Evolutionary conservation across 2,797 vertebrate species (phyloP).

Genomic region (Pelodytes ibericus): DNA sequence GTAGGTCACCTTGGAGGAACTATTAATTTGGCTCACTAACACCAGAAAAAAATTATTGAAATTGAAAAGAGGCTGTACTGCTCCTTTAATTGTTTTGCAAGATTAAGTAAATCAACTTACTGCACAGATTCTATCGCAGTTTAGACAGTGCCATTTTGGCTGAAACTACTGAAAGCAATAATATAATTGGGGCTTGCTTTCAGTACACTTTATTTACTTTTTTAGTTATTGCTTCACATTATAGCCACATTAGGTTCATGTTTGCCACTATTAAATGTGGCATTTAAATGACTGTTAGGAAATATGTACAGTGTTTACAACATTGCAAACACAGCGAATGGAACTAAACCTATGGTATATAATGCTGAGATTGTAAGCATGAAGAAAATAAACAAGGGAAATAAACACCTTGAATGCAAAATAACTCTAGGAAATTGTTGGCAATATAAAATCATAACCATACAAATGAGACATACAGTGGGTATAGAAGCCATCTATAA

Average conservation of each 20-base stretch:
- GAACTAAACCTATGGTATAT: constrained; percentile 38
- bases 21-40: no score
- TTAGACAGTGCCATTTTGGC: no score
- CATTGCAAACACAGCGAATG: constrained; percentile 28
- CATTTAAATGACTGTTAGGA: constrained; percentile 56
- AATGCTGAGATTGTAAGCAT: constrained; percentile 43
- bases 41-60: no score
- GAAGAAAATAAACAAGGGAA: constrained; percentile 52
- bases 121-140: no score
- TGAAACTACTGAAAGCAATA: no score
- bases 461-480: constrained; percentile 10
- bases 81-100: no score
- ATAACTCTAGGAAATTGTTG: constrained; percentile 35
- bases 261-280: constrained; percentile 57
- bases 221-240: constrained; percentile 52
- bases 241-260: constrained; percentile 55
- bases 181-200: constrained; percentile 7
- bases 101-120: no score
- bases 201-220: constrained; percentile 55
- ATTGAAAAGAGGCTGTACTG: background rate
- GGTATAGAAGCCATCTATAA: background rate
- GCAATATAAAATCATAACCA: constrained; percentile 24
- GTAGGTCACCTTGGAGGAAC: no score
- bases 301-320: constrained; percentile 53
- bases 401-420: constrained; percentile 41